These are phyloP conservation scores for Ptyas mucosa DNA, from an alignment of 2,113 vertebrate species.

Conservation along the genomic window DNA sequence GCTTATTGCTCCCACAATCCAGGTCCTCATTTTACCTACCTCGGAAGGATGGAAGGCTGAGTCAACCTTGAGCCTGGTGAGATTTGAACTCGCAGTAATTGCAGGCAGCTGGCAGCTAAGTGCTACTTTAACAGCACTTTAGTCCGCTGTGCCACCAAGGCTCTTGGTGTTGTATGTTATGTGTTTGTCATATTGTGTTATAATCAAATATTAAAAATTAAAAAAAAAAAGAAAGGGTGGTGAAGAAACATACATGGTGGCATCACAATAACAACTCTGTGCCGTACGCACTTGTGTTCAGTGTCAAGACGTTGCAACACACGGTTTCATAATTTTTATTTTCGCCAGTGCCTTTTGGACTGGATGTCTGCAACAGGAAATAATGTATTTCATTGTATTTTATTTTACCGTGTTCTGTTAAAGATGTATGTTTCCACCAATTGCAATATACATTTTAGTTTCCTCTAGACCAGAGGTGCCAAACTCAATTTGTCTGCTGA, in stretches of 20 bases:
- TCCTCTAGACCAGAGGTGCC: background rate
- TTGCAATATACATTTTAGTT: background rate
- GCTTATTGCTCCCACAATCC: no score
- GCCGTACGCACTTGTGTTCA: fast-evolving
- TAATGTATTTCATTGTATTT: background rate
- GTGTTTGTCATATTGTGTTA: no score
- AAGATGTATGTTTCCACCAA: background rate
- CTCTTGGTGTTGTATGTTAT: no score
- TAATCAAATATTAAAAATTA: no score
- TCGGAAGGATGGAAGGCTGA: no score
- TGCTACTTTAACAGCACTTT: no score
- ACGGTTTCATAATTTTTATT: background rate
- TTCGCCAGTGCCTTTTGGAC: background rate
- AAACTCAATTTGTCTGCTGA: no score
- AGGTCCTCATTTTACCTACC: no score
- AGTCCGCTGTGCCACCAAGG: no score
- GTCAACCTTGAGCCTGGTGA: no score
- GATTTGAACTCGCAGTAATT: no score
- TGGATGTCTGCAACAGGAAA: background rate
- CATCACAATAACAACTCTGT: background rate
- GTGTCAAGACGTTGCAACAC: background rate
- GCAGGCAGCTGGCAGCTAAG: no score
- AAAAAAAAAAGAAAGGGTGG: background rate
- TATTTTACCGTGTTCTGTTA: background rate
- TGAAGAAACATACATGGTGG: background rate